Conservation (phyloP, 2,113 vertebrate genomes). For the Paralichthys olivaceus region DNA sequence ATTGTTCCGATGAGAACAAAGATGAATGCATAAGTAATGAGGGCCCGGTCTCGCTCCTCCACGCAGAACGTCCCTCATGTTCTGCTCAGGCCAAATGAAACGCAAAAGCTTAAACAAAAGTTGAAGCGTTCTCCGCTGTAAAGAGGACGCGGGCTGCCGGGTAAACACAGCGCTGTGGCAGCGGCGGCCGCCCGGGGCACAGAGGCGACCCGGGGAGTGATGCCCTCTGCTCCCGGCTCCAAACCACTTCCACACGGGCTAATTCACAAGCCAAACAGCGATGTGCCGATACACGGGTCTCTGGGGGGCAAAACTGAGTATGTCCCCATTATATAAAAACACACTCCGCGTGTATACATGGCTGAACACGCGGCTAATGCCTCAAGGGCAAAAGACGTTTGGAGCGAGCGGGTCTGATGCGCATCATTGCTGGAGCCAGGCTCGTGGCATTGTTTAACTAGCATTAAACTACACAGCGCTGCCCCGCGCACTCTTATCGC, state of each 20-base stretch:
- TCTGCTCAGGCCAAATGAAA: background rate
- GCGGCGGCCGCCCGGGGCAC: background rate
- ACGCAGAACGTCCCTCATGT: background rate
- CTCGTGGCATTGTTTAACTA: conserved; percentile 69
- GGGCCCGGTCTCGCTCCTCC: conserved; percentile 34
- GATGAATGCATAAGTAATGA: conserved; percentile 77
- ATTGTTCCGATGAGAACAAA: conserved; percentile 85
- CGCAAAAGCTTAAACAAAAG: background rate
- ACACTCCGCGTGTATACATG: too few relatives aligned
- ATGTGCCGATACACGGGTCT: background rate
- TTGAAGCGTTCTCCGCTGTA: background rate
- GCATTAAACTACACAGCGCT: conserved; percentile 55
- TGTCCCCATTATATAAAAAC: too few relatives aligned
- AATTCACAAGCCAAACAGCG: conserved; percentile 2
- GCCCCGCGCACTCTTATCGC: background rate
- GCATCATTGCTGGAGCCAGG: conserved; percentile 25
- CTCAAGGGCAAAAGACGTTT: background rate
- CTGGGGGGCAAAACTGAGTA: too few relatives aligned
- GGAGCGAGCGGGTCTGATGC: background rate
- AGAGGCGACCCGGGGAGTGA: conserved; percentile 19
- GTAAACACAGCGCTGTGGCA: too few relatives aligned
- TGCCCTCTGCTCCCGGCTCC: conserved; percentile 21
- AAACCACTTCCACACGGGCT: conserved; percentile 2
- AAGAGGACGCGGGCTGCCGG: background rate
- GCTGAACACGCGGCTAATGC: background rate